Conservation (phyloP, 2,797 vertebrate genomes). For the Heteromormyrus szaboi region DNA sequence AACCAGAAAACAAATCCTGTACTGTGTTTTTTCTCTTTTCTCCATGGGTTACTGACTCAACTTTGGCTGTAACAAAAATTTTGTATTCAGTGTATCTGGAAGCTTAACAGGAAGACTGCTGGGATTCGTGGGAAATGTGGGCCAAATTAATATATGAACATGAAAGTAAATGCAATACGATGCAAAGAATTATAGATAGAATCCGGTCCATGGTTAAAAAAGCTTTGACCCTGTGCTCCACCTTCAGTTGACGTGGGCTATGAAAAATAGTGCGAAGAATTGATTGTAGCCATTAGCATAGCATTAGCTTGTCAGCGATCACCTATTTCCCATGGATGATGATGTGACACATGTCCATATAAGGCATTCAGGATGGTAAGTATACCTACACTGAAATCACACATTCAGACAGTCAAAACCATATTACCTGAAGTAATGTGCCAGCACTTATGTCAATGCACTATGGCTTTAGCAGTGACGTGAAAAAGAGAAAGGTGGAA, state of each 20-base stretch:
- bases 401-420: not conserved
- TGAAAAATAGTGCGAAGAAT: slow-evolving; percentile 51
- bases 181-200: slow-evolving; percentile 60
- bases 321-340: slow-evolving; percentile 66
- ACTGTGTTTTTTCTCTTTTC: not conserved
- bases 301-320: slow-evolving; percentile 72
- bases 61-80: not conserved
- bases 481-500: not conserved
- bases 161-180: slow-evolving; percentile 62
- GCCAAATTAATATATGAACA: slow-evolving; percentile 59
- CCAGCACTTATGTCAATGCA: not conserved
- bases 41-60: not conserved
- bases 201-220: slow-evolving; percentile 55
- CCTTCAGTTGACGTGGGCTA: slow-evolving; percentile 37
- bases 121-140: slow-evolving; percentile 23
- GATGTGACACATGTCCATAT: slow-evolving; percentile 50
- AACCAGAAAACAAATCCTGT: slow-evolving; percentile 2
- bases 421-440: not conserved
- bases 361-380: slow-evolving; percentile 63
- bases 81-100: not conserved
- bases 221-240: slow-evolving; percentile 55
- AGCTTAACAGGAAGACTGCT: not conserved
- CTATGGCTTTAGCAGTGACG: not conserved
- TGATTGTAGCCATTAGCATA: slow-evolving; percentile 73
- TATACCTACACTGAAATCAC: slow-evolving; percentile 56